Conservation (phyloP, 2,888 invertebrate genomes). For the Trachelus stipa region DNA sequence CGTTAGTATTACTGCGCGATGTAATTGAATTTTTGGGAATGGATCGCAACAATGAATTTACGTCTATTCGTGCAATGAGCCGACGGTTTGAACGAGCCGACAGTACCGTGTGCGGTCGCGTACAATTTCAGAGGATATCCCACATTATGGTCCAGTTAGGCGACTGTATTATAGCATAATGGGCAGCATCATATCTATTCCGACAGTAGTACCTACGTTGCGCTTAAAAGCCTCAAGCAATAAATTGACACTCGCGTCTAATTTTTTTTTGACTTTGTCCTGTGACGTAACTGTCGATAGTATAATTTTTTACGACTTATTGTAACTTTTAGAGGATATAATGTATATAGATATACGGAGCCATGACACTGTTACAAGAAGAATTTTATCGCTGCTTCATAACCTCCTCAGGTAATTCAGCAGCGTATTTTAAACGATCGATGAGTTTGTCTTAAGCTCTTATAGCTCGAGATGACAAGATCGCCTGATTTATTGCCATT, state of each 20-base stretch:
- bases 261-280: neutral
- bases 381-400: neutral
- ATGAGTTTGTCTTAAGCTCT: neutral
- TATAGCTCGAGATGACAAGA: neutral
- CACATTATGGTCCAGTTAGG: conserved; percentile 47
- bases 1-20: neutral
- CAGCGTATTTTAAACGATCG: neutral
- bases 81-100: conserved; percentile 9
- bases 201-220: neutral
- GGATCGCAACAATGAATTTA: conserved; percentile 23
- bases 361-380: neutral
- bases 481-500: neutral
- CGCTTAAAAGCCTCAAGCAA: too few species aligned
- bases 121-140: conserved; percentile 55
- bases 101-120: conserved; percentile 34
- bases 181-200: conserved; percentile 1
- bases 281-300: neutral
- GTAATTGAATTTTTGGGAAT: conserved; percentile 30
- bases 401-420: neutral
- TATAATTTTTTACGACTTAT: neutral
- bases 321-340: neutral
- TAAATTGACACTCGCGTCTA: neutral
- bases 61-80: conserved; percentile 21
- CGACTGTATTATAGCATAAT: conserved; percentile 29
- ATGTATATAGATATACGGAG: neutral